These are phyloP conservation scores for Ophioninae sp. DNA, from an alignment of 2,888 invertebrate genomes.

Conservation along the genomic window DNA sequence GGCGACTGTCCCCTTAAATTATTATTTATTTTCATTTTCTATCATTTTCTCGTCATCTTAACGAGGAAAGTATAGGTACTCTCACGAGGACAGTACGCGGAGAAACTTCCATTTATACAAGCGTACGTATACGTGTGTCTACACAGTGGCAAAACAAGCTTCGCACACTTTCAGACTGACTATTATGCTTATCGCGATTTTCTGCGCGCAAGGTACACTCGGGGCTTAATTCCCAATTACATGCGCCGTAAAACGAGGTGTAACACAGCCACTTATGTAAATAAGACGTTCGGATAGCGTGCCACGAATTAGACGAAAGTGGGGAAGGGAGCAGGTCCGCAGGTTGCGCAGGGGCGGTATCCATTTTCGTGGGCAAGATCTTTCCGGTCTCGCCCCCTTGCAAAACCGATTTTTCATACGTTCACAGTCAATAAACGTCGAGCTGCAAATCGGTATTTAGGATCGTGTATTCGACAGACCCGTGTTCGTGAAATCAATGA, in stretches of 20 bases:
- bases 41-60: slow-evolving; percentile 57
- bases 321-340: slow-evolving; percentile 13
- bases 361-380: slow-evolving; percentile 57
- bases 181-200: slow-evolving; percentile 57
- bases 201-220: slow-evolving; percentile 44
- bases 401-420: slow-evolving; percentile 36
- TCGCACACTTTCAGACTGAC: slow-evolving; percentile 32
- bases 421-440: background rate
- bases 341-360: slow-evolving; percentile 39
- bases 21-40: slow-evolving; percentile 56
- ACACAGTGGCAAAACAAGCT: slow-evolving; percentile 35
- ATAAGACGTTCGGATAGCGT: slow-evolving; percentile 61
- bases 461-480: slow-evolving; percentile 1
- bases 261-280: slow-evolving; percentile 64
- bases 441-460: background rate
- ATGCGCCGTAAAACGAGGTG: slow-evolving; percentile 58
- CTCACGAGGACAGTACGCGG: slow-evolving; percentile 42
- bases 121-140: background rate
- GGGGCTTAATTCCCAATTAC: slow-evolving; percentile 64
- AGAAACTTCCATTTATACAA: slow-evolving; percentile 11
- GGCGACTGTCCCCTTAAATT: slow-evolving; percentile 46
- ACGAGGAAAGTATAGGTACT: slow-evolving; percentile 51
- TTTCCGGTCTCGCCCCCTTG: slow-evolving; percentile 56
- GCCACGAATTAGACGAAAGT: slow-evolving; percentile 51
- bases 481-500: background rate